These are phyloP conservation scores for Onychostruthus taczanowskii DNA, from an alignment of 2,113 vertebrate species.

Conservation along the genomic window DNA sequence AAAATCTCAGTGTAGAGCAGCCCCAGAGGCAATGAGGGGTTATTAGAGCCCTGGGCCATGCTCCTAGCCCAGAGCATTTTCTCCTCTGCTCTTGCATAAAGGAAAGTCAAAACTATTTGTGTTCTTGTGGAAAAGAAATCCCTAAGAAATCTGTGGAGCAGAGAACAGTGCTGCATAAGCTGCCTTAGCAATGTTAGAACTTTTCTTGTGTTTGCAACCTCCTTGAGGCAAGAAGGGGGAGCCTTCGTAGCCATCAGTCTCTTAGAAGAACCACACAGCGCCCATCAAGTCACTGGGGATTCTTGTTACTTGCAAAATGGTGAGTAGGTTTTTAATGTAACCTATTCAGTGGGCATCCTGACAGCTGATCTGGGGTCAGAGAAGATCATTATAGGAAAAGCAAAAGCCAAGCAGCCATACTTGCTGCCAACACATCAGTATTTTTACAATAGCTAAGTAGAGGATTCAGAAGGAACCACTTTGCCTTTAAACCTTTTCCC, in stretches of 20 bases:
- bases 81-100: neutral
- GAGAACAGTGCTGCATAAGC: neutral
- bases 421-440: neutral
- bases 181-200: neutral
- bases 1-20: neutral
- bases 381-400: neutral
- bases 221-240: neutral
- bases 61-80: neutral
- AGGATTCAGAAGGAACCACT: neutral
- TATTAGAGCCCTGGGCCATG: neutral
- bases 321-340: neutral
- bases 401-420: neutral
- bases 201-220: neutral
- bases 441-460: neutral
- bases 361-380: neutral
- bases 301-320: neutral
- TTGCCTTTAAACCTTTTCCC: neutral
- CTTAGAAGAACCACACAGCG: neutral
- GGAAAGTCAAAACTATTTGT: neutral
- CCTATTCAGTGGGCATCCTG: neutral
- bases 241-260: rapidly evolving
- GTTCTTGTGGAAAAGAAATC: neutral
- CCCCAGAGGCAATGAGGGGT: neutral
- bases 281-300: neutral
- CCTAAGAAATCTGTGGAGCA: neutral